Base-by-base conservation (phyloP, 2,888 invertebrate genomes). In the Pogonocherus hispidulus region DNA sequence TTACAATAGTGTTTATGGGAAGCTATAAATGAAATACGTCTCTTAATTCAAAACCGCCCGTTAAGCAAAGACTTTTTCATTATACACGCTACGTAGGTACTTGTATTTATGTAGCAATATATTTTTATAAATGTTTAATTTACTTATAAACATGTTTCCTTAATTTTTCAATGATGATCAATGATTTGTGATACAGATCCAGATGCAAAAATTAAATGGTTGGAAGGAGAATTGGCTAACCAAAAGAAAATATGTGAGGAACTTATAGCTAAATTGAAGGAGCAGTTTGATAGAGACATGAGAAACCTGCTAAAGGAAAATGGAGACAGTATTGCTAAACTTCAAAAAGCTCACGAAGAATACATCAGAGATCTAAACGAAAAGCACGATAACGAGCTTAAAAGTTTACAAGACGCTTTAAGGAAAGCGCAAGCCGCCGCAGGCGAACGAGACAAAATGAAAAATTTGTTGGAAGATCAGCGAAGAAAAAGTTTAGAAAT, bases 261-360 rank as follows among this genome's bases (percentile, higher is more conserved):
- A 16, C 69, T 85, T 2, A 80, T 84, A 32, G 78, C 77, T 2
- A 73, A 85, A 3, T 83, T 89, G 46, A 89, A 89, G 83, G 74
- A 83, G 14, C 89, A 89, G 76, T 89, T 89, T 72, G 89, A 89
- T 35, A 84, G 81, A 72, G 87, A 90, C 59, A 86, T 89, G 52
- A 87, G 87, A 75, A 87, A 84, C 69, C 85, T 89, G 63, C 83
- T 88, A 20, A 87, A 87, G 63, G 87, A 88, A 76, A 88, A 89
- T 72, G 87, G 88, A 76, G 85, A 86, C 70, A 88, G 89, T n/a
- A 87, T 90, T 2, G 85, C 85, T 71, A 87, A 86, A 72, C 85
- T 90, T 76, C 89, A 90, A 80, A 84, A 82, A 69, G 84, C 88
- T 27, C 88, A 89, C 35, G 89, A 88, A 77, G 87, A 89, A 74